Evolutionary conservation across 2,888 invertebrate genomes (phyloP).

Genomic region (Drosophila antonietae): DNA sequence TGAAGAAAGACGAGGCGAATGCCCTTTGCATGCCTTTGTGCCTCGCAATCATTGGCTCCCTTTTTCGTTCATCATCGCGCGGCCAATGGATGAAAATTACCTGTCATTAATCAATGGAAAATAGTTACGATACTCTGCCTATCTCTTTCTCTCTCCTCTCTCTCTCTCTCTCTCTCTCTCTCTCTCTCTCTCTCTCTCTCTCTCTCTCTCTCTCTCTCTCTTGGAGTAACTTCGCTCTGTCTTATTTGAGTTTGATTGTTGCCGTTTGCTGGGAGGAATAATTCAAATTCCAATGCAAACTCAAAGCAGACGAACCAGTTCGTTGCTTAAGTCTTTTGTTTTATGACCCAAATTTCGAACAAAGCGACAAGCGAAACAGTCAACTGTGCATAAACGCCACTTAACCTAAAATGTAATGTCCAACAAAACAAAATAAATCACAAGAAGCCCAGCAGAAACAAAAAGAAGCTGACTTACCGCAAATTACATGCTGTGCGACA

Average conservation of each 20-base stretch:
- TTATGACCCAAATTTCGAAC: slow-evolving; percentile 56
- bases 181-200: slow-evolving; percentile 8
- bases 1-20: slow-evolving; percentile 49
- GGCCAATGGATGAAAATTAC: slow-evolving; percentile 51
- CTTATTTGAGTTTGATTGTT: slow-evolving; percentile 16
- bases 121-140: slow-evolving; percentile 47
- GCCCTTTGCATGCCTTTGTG: slow-evolving; percentile 43
- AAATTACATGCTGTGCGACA: slow-evolving; percentile 70
- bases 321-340: slow-evolving; percentile 73
- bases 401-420: slow-evolving; percentile 70
- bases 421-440: slow-evolving; percentile 65
- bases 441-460: slow-evolving; percentile 50
- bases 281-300: slow-evolving; percentile 63
- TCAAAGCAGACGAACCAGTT: slow-evolving; percentile 58
- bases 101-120: slow-evolving; percentile 71
- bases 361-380: slow-evolving; percentile 52
- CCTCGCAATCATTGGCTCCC: slow-evolving; percentile 11
- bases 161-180: slow-evolving; percentile 12
- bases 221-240: background rate
- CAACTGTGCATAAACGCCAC: slow-evolving; percentile 64
- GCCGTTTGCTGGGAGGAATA: slow-evolving; percentile 40
- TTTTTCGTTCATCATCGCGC: slow-evolving; percentile 23
- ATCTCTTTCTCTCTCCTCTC: slow-evolving; percentile 7
- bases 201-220: slow-evolving; percentile 8
- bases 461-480: slow-evolving; percentile 52